Evolutionary conservation across 2,888 invertebrate species (phyloP).

Genomic region (Carpatolechia fugitivella): DNA sequence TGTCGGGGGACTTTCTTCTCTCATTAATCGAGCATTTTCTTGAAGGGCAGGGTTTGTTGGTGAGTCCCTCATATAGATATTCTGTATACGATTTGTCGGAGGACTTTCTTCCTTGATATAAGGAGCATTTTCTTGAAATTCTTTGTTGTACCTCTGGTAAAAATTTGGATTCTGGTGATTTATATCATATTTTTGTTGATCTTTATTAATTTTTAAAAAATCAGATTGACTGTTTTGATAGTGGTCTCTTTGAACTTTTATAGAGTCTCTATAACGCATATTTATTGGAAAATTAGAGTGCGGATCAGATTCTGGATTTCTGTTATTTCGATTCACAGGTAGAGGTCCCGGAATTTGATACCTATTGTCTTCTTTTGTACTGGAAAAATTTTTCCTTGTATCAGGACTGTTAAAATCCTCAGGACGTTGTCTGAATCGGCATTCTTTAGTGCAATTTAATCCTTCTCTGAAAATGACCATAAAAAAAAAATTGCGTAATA

Average conservation of each 20-base stretch:
- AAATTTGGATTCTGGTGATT: neutral
- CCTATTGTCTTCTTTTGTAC: neutral
- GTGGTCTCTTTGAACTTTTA: neutral
- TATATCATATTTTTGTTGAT: neutral
- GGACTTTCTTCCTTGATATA: neutral
- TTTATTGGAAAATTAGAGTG: neutral
- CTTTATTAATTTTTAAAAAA: neutral
- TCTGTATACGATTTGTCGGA: neutral
- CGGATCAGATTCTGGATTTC: neutral
- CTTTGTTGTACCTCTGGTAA: neutral
- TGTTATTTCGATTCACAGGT: neutral
- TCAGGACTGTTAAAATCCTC: neutral
- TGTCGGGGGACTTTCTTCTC: neutral
- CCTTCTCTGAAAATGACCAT: neutral
- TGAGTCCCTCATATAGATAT: neutral
- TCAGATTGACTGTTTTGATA: neutral
- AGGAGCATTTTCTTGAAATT: neutral
- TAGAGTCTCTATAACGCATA: neutral
- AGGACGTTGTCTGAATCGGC: neutral
- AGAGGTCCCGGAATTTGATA: constrained; percentile 5
- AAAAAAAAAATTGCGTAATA: no score
- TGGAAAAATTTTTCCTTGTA: neutral
- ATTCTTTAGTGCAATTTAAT: neutral
- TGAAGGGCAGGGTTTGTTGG: neutral
- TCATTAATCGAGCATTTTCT: neutral